These are phyloP conservation scores for Andrena praecox DNA, from an alignment of 2,888 invertebrate genomes.

Conservation along the genomic window DNA sequence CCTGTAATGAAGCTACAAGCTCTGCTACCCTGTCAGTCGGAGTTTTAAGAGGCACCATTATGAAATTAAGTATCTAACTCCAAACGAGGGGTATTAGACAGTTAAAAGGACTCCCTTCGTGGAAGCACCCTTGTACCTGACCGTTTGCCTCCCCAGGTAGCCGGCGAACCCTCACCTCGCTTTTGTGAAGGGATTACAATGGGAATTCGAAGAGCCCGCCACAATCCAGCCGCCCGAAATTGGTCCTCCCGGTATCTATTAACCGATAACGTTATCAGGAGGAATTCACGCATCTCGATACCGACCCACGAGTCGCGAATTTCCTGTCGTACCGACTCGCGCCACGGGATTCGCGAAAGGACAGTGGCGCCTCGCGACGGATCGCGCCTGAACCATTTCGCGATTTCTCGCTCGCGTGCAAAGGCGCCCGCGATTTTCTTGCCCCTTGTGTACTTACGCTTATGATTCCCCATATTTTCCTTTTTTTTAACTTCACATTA, in stretches of 20 bases:
- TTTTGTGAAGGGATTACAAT: not conserved
- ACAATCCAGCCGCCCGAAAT: conserved; percentile 3
- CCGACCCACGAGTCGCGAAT: conserved; percentile 69
- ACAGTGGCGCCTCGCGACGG: conserved; percentile 81
- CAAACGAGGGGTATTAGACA: not conserved
- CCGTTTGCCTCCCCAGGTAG: not conserved
- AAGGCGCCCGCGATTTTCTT: not conserved
- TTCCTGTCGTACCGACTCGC: conserved; percentile 79
- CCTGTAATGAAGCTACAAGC: no score
- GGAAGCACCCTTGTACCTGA: conserved; percentile 7
- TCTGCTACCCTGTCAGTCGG: not conserved
- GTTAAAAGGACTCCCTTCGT: not conserved
- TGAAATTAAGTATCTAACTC: not conserved
- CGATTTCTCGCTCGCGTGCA: conserved; percentile 22
- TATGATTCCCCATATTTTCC: not conserved
- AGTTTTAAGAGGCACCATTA: not conserved
- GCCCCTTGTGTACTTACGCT: not conserved
- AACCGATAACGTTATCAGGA: conserved; percentile 59
- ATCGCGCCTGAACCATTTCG: conserved; percentile 44
- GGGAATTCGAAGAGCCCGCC: conserved; percentile 37
- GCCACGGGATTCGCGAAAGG: conserved; percentile 76
- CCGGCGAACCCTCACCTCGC: not conserved
- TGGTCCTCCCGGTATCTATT: conserved; percentile 35
- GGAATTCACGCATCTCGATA: conserved; percentile 59
- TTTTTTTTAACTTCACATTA: not conserved